Percentiles rank a stretch among this genome's conserved stretches.
phyloP scores from a whole-genome alignment of 2,113 vertebrate genomes.

The Chauna torquata region DNA sequence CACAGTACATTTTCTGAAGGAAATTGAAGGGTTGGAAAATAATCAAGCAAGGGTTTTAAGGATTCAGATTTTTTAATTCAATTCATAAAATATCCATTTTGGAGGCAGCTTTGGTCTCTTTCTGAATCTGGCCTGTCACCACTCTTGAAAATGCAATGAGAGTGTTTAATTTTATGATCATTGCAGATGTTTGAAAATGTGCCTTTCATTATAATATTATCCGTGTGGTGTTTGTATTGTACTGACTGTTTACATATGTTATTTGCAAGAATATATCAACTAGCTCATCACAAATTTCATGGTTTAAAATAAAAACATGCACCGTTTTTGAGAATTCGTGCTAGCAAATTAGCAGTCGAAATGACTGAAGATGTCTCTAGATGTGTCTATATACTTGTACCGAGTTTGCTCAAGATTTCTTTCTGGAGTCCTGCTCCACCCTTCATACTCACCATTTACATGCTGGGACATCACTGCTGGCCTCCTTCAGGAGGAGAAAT shows the following conservation, averaged over 20 bases:
- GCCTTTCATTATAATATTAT: neutral
- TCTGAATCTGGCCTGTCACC: neutral
- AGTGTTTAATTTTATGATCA: neutral
- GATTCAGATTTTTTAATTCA: neutral
- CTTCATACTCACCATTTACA: neutral
- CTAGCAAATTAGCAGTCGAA: neutral
- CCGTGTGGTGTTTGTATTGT: neutral
- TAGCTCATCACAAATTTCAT: neutral
- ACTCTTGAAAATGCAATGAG: neutral
- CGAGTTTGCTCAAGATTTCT: neutral
- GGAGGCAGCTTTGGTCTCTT: neutral
- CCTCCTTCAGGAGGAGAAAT: neutral
- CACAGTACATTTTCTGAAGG: neutral
- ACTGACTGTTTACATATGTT: neutral
- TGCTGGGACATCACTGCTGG: neutral
- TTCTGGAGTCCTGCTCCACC: neutral
- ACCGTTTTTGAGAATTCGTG: neutral
- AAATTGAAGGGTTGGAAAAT: neutral
- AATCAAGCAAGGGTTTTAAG: neutral
- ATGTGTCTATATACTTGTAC: neutral
- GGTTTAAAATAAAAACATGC: neutral
- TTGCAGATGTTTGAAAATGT: neutral
- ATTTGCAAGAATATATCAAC: neutral
- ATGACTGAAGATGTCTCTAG: neutral
- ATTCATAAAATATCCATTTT: neutral